Evolutionary conservation across 2,888 invertebrate genomes (phyloP).

Genomic region (Chrysopilus asiliformis): DNA sequence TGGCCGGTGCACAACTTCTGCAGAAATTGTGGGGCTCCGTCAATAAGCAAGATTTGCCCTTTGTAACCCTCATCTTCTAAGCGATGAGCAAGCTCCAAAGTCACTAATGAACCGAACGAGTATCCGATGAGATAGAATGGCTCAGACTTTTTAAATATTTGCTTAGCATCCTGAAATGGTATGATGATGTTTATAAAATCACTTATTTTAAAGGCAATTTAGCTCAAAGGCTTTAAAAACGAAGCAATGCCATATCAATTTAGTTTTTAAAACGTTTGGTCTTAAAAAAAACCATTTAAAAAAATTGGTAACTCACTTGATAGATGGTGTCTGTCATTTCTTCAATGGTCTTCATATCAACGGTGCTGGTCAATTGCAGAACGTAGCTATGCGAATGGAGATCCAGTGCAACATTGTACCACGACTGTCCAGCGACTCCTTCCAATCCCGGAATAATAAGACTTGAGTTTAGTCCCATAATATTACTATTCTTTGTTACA

Average conservation of each 20-base stretch:
- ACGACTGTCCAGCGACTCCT: slow-evolving; percentile 41
- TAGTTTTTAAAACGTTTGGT: too few species aligned
- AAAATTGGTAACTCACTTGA: slow-evolving; percentile 20
- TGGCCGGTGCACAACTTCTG: slow-evolving; percentile 35
- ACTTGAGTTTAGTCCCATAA: slow-evolving; percentile 14
- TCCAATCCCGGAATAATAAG: slow-evolving; percentile 54
- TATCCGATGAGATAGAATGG: slow-evolving; percentile 71
- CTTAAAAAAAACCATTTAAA: slow-evolving; percentile 1
- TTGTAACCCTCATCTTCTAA: slow-evolving; percentile 52
- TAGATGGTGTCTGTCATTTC: slow-evolving; percentile 24
- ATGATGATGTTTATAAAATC: slow-evolving; percentile 1
- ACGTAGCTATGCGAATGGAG: slow-evolving; percentile 23
- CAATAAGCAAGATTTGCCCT: slow-evolving; percentile 59
- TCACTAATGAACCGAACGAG: slow-evolving; percentile 72
- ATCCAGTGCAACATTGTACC: slow-evolving; percentile 26
- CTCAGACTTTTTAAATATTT: slow-evolving; percentile 42
- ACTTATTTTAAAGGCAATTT: too few species aligned
- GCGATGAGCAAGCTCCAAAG: slow-evolving; percentile 58
- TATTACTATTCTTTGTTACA: slow-evolving; percentile 37
- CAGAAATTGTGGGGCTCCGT: slow-evolving; percentile 65
- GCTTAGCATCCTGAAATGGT: slow-evolving; percentile 41
- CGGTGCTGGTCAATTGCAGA: slow-evolving; percentile 27
- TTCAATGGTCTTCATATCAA: slow-evolving; percentile 20
- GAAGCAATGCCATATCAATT: too few species aligned
- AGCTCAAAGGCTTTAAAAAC: too few species aligned